These are phyloP conservation scores for Ephydatia muelleri DNA, from an alignment of 37 sponge, comb jelly and placozoan species.

Conservation along the genomic window DNA sequence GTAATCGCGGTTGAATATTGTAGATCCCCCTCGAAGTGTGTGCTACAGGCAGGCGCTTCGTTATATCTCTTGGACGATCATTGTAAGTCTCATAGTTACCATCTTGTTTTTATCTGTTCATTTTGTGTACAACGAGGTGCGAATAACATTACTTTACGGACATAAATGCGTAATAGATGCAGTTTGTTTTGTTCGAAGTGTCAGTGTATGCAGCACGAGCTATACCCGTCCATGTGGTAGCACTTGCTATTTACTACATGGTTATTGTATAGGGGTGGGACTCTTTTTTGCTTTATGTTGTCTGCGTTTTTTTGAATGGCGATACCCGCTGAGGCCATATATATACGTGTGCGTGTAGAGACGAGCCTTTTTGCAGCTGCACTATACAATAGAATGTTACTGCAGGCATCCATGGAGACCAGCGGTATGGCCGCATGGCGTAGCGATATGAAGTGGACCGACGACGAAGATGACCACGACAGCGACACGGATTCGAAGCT, in stretches of 20 bases:
- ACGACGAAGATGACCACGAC: conserved; percentile 67
- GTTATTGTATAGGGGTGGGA: neutral
- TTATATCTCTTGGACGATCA: neutral
- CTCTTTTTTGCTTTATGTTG: neutral
- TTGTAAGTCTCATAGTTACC: neutral
- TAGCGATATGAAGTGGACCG: conserved; percentile 19
- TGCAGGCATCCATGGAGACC: neutral
- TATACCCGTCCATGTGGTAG: neutral
- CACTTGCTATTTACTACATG: neutral
- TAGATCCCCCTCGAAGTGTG: neutral
- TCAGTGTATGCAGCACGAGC: too few species aligned
- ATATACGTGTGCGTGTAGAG: neutral
- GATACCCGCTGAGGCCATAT: neutral
- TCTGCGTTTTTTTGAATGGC: neutral
- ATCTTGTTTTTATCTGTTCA: neutral
- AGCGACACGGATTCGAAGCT: conserved; percentile 67
- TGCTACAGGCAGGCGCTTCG: neutral
- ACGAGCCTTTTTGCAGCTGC: neutral
- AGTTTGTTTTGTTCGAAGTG: neutral
- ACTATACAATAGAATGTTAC: too few species aligned
- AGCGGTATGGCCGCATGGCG: conserved; percentile 22
- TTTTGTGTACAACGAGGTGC: neutral
- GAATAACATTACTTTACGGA: neutral
- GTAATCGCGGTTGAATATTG: neutral
- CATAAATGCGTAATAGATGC: neutral